Evolutionary conservation across 2,888 invertebrate genomes (phyloP).

Genomic region (Belgica antarctica): DNA sequence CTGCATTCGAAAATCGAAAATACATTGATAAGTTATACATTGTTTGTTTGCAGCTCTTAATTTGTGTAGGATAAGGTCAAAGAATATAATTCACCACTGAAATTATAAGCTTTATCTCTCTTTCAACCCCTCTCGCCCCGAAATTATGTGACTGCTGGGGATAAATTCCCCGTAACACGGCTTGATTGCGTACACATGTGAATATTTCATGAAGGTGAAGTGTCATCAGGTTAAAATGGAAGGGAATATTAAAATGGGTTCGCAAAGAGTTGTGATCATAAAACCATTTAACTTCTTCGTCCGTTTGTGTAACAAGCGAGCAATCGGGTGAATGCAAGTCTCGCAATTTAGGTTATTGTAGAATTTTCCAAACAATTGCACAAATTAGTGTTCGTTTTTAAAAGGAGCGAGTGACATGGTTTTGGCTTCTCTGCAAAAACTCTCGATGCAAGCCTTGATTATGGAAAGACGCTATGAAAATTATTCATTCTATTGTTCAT

Average conservation of each 20-base stretch:
- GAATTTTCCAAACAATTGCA: not conserved
- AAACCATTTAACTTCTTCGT: not conserved
- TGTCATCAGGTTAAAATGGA: not conserved
- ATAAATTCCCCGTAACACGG: constrained; percentile 6
- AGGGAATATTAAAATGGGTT: not conserved
- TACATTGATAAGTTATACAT: constrained; percentile 12
- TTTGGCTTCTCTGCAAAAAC: too few relatives aligned
- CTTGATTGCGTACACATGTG: not conserved
- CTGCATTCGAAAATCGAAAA: constrained; percentile 22
- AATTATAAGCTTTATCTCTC: constrained; percentile 23
- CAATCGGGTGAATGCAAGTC: not conserved
- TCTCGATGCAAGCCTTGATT: not conserved
- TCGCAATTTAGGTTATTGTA: not conserved
- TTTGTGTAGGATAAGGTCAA: constrained; percentile 29
- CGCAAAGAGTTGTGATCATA: not conserved
- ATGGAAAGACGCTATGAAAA: not conserved
- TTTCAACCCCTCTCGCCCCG: constrained; percentile 16
- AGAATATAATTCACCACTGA: not conserved
- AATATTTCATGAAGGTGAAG: constrained; percentile 11
- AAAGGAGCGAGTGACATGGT: too few relatives aligned
- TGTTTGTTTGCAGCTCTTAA: constrained; percentile 25
- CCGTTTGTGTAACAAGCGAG: not conserved
- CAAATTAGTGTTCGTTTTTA: not conserved
- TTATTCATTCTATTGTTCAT: constrained; percentile 21
- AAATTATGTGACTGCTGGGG: not conserved